Evolutionary conservation across 2,797 vertebrate species (phyloP), one percentile per base, ranked within the genome.

Genomic region (Graptemys geographica): DNA sequence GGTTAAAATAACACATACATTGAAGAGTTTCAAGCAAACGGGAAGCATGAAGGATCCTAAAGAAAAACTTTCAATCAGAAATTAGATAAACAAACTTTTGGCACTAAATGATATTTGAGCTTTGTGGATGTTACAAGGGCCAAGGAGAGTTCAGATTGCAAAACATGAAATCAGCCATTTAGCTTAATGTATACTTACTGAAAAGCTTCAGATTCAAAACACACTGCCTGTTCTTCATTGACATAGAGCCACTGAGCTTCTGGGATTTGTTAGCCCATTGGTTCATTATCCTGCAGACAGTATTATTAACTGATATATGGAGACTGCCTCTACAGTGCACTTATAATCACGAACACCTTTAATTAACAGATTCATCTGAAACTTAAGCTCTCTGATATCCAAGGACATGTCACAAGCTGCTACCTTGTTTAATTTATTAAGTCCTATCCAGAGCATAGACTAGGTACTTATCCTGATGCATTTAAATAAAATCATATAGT

Each of bases 51-150:
- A 93, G 87, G 52, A 86, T 91, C 82, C 55, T 90, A 83, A 85
- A 53, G 62, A 85, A 49, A 84, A 87, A 94, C 51, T 79, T 88
- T 80, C 33, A 90, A 41, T 5, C 84, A 92, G 91, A 57, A 49
- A 84, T 51, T 92, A 83, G 94, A 90, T 88, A 84, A 90, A 96
- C 90, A 88, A 95, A 72, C 79, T 59, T 86, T 92, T 84, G 91
- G 33, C 23, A 83, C 37, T 83, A 79, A 83, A 84, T 89, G 47
- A 31, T 57, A 47, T 86, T 87, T 93, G 91, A 94, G 90, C 52
- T 19, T 49, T 8, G 51, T 87, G 49, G 37, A 25, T 55, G 55
- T 9, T 12, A 19, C 25, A 19, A 52, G 16, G 65, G 82, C 90
- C 85, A 80, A 31, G 82, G 69, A 84, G 11, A 27, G 51, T 84